A percentile compares a stretch with the other conserved stretches of the same genome.
These are phyloP conservation scores for Drosophila sp. DNA, from an alignment of 1,140 invertebrate genomes.

Conservation along the genomic window DNA sequence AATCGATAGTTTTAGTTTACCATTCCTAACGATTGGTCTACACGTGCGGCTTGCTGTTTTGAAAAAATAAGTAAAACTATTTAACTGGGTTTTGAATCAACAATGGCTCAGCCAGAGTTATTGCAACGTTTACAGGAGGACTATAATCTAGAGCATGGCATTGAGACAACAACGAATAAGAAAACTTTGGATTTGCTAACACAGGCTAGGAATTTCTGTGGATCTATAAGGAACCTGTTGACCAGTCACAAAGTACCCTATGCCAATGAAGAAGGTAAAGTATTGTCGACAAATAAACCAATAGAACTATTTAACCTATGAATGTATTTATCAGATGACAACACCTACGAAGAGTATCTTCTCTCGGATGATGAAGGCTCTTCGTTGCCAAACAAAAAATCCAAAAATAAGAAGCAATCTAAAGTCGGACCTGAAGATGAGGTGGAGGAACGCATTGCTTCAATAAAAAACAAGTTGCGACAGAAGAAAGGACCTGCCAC, in stretches of 20 bases:
- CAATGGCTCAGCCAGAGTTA: conserved; percentile 30
- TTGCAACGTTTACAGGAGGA: conserved; percentile 38
- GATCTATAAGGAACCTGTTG: conserved; percentile 42
- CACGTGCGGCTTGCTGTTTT: conserved; percentile 44
- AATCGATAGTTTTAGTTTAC: neutral
- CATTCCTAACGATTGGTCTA: conserved; percentile 2
- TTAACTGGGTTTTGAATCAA: conserved; percentile 1
- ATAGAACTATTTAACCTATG: neutral
- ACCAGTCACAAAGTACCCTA: conserved; percentile 59
- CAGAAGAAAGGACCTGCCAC: conserved; percentile 76
- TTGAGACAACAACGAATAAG: conserved; percentile 9
- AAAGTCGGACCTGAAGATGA: conserved; percentile 40
- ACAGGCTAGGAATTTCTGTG: conserved; percentile 21
- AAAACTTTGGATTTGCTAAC: conserved; percentile 21
- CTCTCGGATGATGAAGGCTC: conserved; percentile 55
- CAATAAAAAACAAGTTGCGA: conserved; percentile 79
- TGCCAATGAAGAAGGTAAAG: conserved; percentile 55
- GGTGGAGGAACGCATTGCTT: conserved; percentile 71
- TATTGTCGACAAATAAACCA: neutral
- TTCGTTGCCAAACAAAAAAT: conserved; percentile 23
- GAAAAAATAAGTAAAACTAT: conserved; percentile 20
- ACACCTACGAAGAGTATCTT: conserved; percentile 72
- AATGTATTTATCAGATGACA: conserved; percentile 41
- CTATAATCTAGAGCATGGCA: conserved; percentile 22
- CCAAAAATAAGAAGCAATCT: conserved; percentile 28